phyloP scores from a whole-genome alignment of 2,797 vertebrate genomes.

The Hafferia zeledoni region DNA sequence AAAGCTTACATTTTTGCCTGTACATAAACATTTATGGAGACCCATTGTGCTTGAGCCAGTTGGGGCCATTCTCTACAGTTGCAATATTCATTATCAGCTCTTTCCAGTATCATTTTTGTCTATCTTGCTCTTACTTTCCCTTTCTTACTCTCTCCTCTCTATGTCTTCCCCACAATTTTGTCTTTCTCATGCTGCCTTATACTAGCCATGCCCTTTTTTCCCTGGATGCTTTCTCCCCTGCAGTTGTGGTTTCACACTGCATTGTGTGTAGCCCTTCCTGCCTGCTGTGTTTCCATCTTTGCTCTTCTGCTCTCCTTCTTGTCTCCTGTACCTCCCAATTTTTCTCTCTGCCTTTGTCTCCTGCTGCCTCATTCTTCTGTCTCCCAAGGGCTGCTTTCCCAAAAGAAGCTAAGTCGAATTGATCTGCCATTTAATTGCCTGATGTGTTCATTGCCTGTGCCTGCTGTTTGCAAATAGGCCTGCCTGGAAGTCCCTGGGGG shows the following conservation, averaged over 20 bases:
- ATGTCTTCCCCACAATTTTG: background rate
- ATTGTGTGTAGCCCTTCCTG: background rate
- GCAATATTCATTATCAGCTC: background rate
- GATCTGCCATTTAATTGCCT: slow-evolving; percentile 74
- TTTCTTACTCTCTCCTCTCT: background rate
- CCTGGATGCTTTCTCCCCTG: background rate
- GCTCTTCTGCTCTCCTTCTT: background rate
- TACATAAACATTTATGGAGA: background rate
- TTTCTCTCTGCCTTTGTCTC: slow-evolving; percentile 44
- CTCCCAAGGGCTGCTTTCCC: slow-evolving; percentile 64
- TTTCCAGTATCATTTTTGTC: background rate
- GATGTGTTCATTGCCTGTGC: slow-evolving; percentile 60
- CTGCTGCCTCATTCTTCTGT: slow-evolving; percentile 14
- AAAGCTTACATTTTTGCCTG: background rate
- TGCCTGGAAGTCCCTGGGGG: slow-evolving; percentile 30
- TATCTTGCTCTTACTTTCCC: background rate
- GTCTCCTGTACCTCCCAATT: background rate
- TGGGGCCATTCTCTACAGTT: background rate
- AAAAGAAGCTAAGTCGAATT: slow-evolving; percentile 65
- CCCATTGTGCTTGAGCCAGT: background rate
- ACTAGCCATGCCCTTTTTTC: background rate
- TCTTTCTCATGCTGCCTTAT: background rate
- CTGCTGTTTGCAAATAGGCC: slow-evolving; percentile 58
- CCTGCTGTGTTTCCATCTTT: background rate
- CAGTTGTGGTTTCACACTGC: background rate